These are phyloP conservation scores for Plectrocnemia conspersa DNA, from an alignment of 1,140 invertebrate species.

Conservation along the genomic window DNA sequence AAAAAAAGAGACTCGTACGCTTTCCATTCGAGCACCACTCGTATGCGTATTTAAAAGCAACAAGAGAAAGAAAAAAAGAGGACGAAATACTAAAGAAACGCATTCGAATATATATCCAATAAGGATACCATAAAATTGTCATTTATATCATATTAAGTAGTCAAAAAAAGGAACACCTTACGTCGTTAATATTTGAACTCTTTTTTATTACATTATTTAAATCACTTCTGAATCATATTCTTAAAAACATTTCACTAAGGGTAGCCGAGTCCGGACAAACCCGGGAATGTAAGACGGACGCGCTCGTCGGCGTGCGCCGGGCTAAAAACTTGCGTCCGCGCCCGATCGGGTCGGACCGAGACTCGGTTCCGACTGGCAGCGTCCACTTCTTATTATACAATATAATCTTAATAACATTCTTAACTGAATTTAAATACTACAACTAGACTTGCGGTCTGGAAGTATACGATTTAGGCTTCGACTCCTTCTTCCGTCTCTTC, in stretches of 20 bases:
- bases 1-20: conserved; percentile 13
- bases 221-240: conserved; percentile 33
- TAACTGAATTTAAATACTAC: conserved; percentile 34
- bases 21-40: conserved; percentile 32
- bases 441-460: conserved; percentile 24
- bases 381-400: conserved; percentile 33
- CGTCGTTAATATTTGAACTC: conserved; percentile 35
- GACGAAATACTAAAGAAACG: conserved; percentile 15
- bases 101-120: conserved; percentile 26
- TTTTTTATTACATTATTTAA: conserved; percentile 32
- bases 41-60: no score
- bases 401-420: conserved; percentile 34
- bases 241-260: conserved; percentile 33
- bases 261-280: conserved; percentile 24
- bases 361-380: conserved; percentile 27
- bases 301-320: not conserved
- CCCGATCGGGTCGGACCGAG: conserved; percentile 19
- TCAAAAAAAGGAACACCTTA: conserved; percentile 29
- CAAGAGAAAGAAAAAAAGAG: conserved; percentile 18
- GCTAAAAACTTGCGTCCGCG: not conserved
- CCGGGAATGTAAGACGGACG: conserved; percentile 29
- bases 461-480: conserved; percentile 53
- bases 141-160: conserved; percentile 32
- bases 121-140: conserved; percentile 29
- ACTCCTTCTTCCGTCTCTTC: conserved; percentile 59